Evolutionary conservation across 1,140 invertebrate genomes (phyloP), one percentile per base, ranked within the genome.

Genomic region (Andricus grossulariae): DNA sequence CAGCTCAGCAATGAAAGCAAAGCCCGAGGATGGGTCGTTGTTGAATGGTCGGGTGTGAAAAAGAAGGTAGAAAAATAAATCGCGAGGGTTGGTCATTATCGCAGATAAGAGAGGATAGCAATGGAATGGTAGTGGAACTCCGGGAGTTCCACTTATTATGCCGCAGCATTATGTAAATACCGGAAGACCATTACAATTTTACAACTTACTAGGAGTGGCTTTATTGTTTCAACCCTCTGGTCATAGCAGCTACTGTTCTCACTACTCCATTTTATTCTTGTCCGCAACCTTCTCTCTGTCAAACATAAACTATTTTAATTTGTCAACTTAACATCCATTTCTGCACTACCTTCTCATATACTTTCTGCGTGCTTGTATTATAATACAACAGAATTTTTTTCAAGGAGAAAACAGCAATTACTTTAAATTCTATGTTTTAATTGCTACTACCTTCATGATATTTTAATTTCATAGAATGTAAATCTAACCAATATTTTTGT

Each of bases 131-230:
- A 87, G 87, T 87, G 81, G 86, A 88, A 89, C 82, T 87, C 79
- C 75, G 77, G 76, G 83, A 87, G 84, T 88, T 87, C 83, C 80
- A 88, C 88, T 89, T 90, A 89, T 89, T 89, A 89, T 88, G 80
- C 82, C 85, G 81, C 86, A 82, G 85, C 83, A 89, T 89, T 90
- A 89, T 90, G 88, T 87, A 90, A 89, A 89, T 89, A 89, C 85
- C 85, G 86, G 84, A 88, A 89, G 85, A 80, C 86, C 85, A 89
- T 90, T 89, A 89, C 87, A 86, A 89, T 90, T 89, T 89, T 89
- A 89, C 87, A 89, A 88, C 85, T 88, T 88, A 88, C 84, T 83
- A 84, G 80, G 79, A 86, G 86, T 87, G 79, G 85, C 79, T 89
- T 88, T 89, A 88, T 85, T 86, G 85, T 89, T 90, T 86, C 84